These are phyloP conservation scores for Pogonognathellus flavescens DNA, from an alignment of 1,140 invertebrate genomes.

Conservation along the genomic window DNA sequence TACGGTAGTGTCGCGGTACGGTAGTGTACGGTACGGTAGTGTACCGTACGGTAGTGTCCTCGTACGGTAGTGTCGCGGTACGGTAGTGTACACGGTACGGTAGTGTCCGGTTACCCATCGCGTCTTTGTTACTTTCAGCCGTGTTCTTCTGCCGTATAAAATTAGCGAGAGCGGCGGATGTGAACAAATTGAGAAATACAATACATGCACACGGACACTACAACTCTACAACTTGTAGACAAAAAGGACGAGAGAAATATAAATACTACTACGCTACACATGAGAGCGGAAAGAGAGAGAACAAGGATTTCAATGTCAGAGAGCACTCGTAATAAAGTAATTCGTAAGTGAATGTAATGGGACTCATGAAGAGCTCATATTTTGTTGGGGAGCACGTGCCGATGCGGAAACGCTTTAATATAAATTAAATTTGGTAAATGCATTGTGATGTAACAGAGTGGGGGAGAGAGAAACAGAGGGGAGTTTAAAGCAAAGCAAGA, in stretches of 20 bases:
- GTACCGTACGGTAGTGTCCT: too few species aligned
- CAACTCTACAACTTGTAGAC: not conserved
- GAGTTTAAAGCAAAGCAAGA: too few species aligned
- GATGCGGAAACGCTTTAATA: slow-evolving; percentile 36
- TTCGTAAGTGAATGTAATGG: slow-evolving; percentile 39
- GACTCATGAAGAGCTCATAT: slow-evolving; percentile 36
- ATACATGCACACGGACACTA: not conserved
- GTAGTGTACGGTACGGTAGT: too few species aligned
- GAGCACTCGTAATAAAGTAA: slow-evolving; percentile 30
- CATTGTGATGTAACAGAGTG: not conserved
- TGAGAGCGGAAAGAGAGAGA: not conserved
- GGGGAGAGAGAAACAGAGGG: slow-evolving; percentile 1
- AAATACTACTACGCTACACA: not conserved
- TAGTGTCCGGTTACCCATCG: too few species aligned
- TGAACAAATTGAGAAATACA: slow-evolving; percentile 6
- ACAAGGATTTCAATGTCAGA: slow-evolving; percentile 40
- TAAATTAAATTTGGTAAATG: slow-evolving; percentile 39
- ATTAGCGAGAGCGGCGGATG: not conserved
- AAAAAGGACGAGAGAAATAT: not conserved
- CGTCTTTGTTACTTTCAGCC: too few species aligned
- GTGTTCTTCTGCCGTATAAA: not conserved
- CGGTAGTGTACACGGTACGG: too few species aligned
- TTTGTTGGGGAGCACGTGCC: slow-evolving; percentile 39
- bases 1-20: too few species aligned
- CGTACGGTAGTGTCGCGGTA: too few species aligned